Evolutionary conservation across 2,113 vertebrate genomes (phyloP).

Genomic region (Ptilonorhynchus violaceus): DNA sequence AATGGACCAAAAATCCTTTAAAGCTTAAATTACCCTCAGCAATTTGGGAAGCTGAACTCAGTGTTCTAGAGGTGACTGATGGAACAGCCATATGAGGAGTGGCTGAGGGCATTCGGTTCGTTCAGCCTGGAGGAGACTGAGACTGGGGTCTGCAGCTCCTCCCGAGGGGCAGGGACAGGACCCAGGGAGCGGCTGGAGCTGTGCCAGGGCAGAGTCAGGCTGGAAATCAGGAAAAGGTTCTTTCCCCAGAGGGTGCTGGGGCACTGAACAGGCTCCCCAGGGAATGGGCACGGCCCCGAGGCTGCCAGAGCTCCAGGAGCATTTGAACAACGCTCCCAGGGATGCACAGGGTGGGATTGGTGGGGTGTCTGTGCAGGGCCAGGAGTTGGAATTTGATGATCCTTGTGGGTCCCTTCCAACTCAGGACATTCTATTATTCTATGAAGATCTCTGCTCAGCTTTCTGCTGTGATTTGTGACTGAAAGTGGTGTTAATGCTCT

Average conservation of each 20-base stretch:
- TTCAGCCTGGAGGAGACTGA: neutral
- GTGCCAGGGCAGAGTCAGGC: neutral
- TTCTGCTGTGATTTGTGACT: neutral
- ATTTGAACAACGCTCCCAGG: neutral
- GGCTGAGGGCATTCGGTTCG: neutral
- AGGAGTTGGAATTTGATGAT: neutral
- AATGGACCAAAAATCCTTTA: neutral
- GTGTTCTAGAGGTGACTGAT: neutral
- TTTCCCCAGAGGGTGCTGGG: neutral
- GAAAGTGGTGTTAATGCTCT: neutral
- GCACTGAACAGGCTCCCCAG: neutral
- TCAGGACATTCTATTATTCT: neutral
- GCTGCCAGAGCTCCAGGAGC: neutral
- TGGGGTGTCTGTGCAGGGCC: neutral
- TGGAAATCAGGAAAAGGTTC: neutral
- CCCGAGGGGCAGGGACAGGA: accelerated
- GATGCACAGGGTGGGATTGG: neutral
- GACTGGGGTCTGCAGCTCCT: neutral
- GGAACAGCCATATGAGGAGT: neutral
- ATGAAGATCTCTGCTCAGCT: neutral
- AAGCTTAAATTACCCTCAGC: neutral
- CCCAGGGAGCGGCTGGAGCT: neutral
- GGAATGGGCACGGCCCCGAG: neutral
- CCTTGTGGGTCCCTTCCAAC: accelerated
- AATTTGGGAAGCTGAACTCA: neutral